These are phyloP conservation scores for Scytalopus superciliaris DNA, from an alignment of 2,113 vertebrate genomes.

Conservation along the genomic window DNA sequence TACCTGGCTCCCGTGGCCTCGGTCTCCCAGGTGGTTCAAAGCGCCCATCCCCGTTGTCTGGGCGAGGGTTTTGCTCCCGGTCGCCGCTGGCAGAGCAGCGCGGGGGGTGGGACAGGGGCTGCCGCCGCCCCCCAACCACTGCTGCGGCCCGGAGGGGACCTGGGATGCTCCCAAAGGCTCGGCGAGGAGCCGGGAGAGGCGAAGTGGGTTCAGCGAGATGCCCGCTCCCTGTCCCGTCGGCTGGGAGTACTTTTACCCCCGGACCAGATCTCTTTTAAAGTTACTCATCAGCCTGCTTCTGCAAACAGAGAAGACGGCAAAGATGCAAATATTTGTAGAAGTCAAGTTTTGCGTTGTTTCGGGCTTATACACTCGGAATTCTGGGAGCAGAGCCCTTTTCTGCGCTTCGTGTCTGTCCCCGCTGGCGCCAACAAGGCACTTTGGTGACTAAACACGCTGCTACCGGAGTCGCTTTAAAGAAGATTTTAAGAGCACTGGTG, in stretches of 20 bases:
- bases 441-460: neutral
- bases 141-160: too few relatives aligned
- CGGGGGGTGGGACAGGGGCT: neutral
- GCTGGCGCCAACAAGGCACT: neutral
- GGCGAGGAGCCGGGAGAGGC: neutral
- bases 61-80: neutral
- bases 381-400: neutral
- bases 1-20: neutral
- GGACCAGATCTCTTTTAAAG: neutral
- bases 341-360: neutral
- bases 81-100: neutral
- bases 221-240: neutral
- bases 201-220: neutral
- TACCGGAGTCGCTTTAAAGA: neutral
- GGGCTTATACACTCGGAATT: neutral
- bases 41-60: neutral
- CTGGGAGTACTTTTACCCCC: neutral
- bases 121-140: rapidly evolving
- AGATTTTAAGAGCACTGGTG: neutral
- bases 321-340: neutral
- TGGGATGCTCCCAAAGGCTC: neutral
- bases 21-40: neutral
- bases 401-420: neutral
- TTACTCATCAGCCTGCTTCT: neutral
- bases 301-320: neutral